Evolutionary conservation across 53 echinoderm and acorn worm species (phyloP), one percentile per base, ranked within the genome.

Genomic region (Stichopus horrens): DNA sequence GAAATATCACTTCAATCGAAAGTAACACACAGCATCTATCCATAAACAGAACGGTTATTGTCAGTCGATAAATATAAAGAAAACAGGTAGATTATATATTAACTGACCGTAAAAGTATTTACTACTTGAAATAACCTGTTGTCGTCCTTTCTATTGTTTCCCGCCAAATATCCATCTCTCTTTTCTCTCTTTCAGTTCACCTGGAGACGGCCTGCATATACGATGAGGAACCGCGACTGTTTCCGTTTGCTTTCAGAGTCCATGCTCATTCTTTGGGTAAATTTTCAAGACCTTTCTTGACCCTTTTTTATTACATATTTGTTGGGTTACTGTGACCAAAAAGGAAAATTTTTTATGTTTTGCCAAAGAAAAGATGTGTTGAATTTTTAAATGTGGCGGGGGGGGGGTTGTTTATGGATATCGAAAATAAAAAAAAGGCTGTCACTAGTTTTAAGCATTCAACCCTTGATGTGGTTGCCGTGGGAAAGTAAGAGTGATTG

Each of bases 191-290:
- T 79, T 60, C 53, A 83, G 89, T 92, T 16, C 90, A 96, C 52
- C 74, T 96, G 77, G 97, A 96, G 76, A 81, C 93, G 13, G 97
- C 93, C 7, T 96, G 97, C 81, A 59, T 66, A 7, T 96, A 96
- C 55, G 65, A 89, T 4, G 93, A 92, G 20, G 59, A 83, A 5
- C 88, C 74, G 5, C 66, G 60, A 6, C 71, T 96, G 21, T 88
- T 95, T 86, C 95, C 97, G 7, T 96, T 96, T 90, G 97, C 97
- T 11, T 96, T 88, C 91, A 93, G 97, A 86, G 94, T 93, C 37
- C 97, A 96, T 87, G 92, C 97, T 52, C 97, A 96, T 83, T 91
- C 92, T 91, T 88, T 93, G 54, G 97, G 97, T 96, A 91, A 92
- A 93, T 54, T 37, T 22, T 71, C 10, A 4, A 7, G 18, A 23